A percentile compares a stretch with the other conserved stretches of the same genome.
Conservation (phyloP, 2,113 vertebrate genomes). For the Ramphastos sulfuratus region DNA sequence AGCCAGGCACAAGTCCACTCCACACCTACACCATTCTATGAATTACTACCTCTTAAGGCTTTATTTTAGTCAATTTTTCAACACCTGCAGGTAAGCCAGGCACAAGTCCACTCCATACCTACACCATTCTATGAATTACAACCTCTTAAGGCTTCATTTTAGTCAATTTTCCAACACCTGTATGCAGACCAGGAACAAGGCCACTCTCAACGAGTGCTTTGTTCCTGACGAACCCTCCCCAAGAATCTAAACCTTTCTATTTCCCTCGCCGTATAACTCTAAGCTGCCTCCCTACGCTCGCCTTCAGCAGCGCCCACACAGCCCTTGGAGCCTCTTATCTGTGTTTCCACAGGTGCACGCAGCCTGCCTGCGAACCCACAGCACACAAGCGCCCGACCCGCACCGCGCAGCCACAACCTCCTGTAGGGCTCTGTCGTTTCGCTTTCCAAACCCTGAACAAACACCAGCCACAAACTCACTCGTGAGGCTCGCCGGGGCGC, state of each 20-base stretch:
- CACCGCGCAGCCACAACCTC: not conserved
- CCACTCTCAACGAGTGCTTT: accelerated
- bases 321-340: not conserved
- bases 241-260: too few species aligned
- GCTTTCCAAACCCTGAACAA: not conserved
- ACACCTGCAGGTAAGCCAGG: not conserved
- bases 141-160: too few species aligned
- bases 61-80: too few species aligned
- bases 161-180: too few species aligned
- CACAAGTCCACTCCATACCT: not conserved
- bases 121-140: too few species aligned
- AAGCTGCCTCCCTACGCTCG: accelerated
- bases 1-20: not conserved
- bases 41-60: too few species aligned
- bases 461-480: slow-evolving; percentile 3
- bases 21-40: too few species aligned
- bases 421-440: not conserved
- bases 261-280: not conserved
- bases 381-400: not conserved
- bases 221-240: not conserved
- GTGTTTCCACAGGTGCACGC: not conserved
- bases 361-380: not conserved
- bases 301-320: not conserved
- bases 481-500: not conserved
- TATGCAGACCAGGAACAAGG: not conserved